phyloP scores from a whole-genome alignment of 2,113 vertebrate genomes.

The Elephas maximus region DNA sequence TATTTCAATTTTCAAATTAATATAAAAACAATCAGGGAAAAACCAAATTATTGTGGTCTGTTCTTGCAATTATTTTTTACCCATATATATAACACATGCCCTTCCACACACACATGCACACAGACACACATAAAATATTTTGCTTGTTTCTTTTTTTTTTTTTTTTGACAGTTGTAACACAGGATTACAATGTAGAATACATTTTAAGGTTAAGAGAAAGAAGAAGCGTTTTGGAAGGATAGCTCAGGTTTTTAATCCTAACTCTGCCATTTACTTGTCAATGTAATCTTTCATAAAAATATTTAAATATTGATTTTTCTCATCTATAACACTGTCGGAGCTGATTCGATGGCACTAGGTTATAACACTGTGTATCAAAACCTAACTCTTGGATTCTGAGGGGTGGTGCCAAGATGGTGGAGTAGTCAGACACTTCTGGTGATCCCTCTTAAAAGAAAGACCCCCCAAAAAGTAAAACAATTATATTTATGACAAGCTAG shows the following conservation, averaged over 20 bases:
- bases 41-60: neutral
- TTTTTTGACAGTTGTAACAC: neutral
- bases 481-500: too few relatives aligned
- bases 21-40: neutral
- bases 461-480: too few relatives aligned
- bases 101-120: neutral
- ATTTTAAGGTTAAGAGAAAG: neutral
- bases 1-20: constrained; percentile 47
- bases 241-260: neutral
- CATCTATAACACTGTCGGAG: neutral
- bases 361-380: neutral
- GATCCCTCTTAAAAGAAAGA: too few relatives aligned
- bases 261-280: neutral
- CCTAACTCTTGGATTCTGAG: too few relatives aligned
- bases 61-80: neutral
- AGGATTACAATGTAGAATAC: neutral
- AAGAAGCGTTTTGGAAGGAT: neutral
- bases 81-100: neutral
- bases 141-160: neutral
- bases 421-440: too few relatives aligned
- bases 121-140: neutral
- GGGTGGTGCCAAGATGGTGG: too few relatives aligned
- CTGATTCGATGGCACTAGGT: too few relatives aligned
- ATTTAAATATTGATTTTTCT: neutral
- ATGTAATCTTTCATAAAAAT: neutral